Evolutionary conservation across 2,797 vertebrate species (phyloP), one percentile per base, ranked within the genome.

Genomic region (Sandelia bainsii): DNA sequence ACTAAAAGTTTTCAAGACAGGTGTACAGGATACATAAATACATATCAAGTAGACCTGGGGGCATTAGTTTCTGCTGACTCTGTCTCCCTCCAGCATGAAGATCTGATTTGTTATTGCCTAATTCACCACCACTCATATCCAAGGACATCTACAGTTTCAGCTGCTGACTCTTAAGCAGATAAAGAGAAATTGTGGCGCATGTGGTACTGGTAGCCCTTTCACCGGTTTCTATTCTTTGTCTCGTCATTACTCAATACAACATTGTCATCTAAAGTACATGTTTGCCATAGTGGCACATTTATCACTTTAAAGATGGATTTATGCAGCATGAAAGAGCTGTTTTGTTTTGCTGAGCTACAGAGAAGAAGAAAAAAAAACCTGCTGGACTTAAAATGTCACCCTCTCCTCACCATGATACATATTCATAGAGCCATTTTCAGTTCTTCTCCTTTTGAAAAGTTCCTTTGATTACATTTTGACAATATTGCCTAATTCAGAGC

Each of bases 391-490:
- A 85, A 86, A 61, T 60, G 62, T 75, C 64, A 56, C 42, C 49
- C 58, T 69, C 34, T 71, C 20, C 61, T 75, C 29, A 3, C 5
- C 0, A 4, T 37, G 52, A 77, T 70, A 42, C 48, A 75, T 61
- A 72, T 77, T 72, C 49, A 81, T 62, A 27, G 58, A 76, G 58
- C 23, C 11, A 25, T 53, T 85, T 77, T 73, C 67, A 69, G 39
- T 39, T 63, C 44, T 67, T 58, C 42, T 34, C 5, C 32, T 50
- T 82, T 70, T 72, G 25, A 51, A 64, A 75, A 52, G 46, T 49
- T 64, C 45, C 74, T 84, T 66, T 79, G 70, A 72, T 79, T 79
- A 72, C 62, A 80, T 73, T 86, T 76, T 82, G 77, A 79, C 54
- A 79, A 54, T 54, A 27, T 79, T 88, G 70, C 72, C 68, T 80